Evolutionary conservation across 2,888 invertebrate species (phyloP).

Genomic region (Acrobasis consociella): DNA sequence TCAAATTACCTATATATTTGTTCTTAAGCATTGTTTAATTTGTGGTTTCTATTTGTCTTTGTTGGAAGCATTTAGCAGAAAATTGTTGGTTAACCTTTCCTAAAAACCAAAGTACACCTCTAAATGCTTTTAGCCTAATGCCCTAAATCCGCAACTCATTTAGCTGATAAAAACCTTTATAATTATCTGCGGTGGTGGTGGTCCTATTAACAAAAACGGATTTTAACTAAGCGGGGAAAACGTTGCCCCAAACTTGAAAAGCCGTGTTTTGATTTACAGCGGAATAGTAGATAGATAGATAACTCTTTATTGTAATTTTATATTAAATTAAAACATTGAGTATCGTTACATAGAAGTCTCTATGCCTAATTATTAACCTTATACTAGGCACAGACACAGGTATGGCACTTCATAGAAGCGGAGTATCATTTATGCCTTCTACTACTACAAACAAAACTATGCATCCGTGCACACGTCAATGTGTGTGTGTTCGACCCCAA

Average conservation of each 20-base stretch:
- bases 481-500: too few relatives aligned
- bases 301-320: not conserved
- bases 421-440: too few relatives aligned
- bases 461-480: too few relatives aligned
- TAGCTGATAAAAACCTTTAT: conserved; percentile 6
- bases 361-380: too few relatives aligned
- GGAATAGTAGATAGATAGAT: not conserved
- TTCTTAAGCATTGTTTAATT: too few relatives aligned
- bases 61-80: not conserved
- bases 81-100: not conserved
- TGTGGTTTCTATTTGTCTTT: too few relatives aligned
- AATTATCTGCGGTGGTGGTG: conserved; percentile 1
- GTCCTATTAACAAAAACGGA: not conserved
- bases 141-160: not conserved
- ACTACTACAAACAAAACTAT: too few relatives aligned
- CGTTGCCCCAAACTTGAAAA: not conserved
- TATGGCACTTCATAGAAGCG: too few relatives aligned
- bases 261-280: not conserved
- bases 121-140: not conserved
- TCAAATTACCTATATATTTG: too few relatives aligned
- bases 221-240: conserved; percentile 4
- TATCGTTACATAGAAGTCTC: too few relatives aligned
- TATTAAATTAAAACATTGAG: too few relatives aligned
- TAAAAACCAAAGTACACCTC: not conserved
- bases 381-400: too few relatives aligned